Percentiles rank a stretch among this genome's conserved stretches.
These are phyloP conservation scores for Odontomyia ornata DNA, from an alignment of 2,888 invertebrate genomes.

Conservation along the genomic window DNA sequence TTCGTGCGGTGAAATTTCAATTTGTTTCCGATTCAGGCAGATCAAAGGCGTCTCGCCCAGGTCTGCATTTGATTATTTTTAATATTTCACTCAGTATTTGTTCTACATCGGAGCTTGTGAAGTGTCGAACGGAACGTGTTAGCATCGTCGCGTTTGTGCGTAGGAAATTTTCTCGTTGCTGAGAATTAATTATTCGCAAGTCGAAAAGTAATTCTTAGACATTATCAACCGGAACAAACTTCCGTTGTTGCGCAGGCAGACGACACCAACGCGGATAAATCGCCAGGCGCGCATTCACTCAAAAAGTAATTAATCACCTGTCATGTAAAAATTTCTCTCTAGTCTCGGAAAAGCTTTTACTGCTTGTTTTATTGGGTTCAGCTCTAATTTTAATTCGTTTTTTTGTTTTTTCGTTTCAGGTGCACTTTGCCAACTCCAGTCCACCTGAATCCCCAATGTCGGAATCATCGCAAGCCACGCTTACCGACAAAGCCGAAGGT, in stretches of 20 bases:
- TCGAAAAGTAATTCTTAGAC: not conserved
- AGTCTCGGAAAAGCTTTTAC: not conserved
- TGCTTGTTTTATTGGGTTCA: not conserved
- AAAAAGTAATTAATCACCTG: not conserved
- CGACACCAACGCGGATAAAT: not conserved
- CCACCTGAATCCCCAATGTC: slow-evolving; percentile 66
- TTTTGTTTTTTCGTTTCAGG: slow-evolving; percentile 65
- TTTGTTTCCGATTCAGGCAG: not conserved
- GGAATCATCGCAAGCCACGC: slow-evolving; percentile 60
- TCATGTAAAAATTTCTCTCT: not conserved
- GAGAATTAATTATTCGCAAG: not conserved
- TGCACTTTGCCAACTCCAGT: slow-evolving; percentile 70
- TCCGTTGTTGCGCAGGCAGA: not conserved
- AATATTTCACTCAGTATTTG: slow-evolving; percentile 1
- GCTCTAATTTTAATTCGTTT: slow-evolving; percentile 24
- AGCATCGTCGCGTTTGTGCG: not conserved
- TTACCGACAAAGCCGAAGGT: slow-evolving; percentile 55
- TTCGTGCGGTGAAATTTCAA: too few relatives aligned
- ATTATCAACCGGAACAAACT: not conserved
- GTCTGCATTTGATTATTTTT: slow-evolving; percentile 22
- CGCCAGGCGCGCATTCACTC: not conserved
- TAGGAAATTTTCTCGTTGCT: not conserved
- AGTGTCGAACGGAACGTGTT: too few relatives aligned
- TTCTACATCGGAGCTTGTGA: too few relatives aligned
- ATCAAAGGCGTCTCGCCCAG: not conserved